These are phyloP conservation scores for Lateolabrax maculatus DNA, from an alignment of 2,797 vertebrate genomes.

Conservation along the genomic window DNA sequence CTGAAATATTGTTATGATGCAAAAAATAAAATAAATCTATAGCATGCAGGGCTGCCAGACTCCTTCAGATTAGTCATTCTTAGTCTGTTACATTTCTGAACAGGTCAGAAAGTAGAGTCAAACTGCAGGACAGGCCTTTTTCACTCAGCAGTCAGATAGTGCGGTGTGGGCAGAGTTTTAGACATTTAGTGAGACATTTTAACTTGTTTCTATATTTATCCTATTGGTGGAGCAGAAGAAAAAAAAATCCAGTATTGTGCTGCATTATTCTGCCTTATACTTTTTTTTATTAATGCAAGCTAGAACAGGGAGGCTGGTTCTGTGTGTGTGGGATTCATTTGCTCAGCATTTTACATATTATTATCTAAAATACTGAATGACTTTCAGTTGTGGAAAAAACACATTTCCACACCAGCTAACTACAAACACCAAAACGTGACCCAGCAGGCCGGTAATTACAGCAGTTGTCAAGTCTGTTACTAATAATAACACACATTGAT, in stretches of 20 bases:
- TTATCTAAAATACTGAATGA: conserved; percentile 18
- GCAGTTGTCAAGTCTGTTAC: conserved; percentile 52
- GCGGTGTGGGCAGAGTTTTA: conserved; percentile 10
- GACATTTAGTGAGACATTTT: conserved; percentile 29
- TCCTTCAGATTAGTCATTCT: neutral
- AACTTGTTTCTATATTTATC: conserved; percentile 44
- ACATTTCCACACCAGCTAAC: conserved; percentile 10
- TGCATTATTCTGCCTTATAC: conserved; percentile 2
- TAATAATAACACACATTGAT: conserved; percentile 59
- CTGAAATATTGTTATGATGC: no score
- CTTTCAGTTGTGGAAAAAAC: conserved; percentile 1
- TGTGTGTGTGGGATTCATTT: neutral
- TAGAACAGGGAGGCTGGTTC: neutral
- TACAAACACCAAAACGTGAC: conserved; percentile 38
- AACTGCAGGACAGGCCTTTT: conserved; percentile 29
- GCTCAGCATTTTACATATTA: neutral
- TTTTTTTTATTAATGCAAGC: neutral
- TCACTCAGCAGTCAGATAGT: conserved; percentile 9
- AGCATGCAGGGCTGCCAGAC: neutral
- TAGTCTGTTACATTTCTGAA: neutral
- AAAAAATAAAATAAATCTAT: neutral
- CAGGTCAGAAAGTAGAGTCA: neutral
- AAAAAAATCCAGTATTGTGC: neutral
- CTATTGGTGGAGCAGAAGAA: neutral
- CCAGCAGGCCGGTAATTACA: conserved; percentile 22